phyloP scores from a whole-genome alignment of 1,140 invertebrate species.

The Zaprionus kolodkinae region DNA sequence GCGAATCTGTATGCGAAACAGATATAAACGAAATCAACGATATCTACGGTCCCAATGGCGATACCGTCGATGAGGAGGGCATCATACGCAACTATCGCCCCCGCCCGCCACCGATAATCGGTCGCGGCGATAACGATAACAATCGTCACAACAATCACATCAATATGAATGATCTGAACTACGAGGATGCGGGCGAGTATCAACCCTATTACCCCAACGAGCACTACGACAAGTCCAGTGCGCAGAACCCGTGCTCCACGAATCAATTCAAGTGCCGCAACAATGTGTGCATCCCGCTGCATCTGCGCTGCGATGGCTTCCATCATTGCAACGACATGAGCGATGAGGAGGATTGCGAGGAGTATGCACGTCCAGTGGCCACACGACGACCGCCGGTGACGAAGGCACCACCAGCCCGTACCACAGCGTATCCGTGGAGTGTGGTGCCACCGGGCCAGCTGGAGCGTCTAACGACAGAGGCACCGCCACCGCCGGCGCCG shows the following conservation, averaged over 20 bases:
- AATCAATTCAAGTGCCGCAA: conserved; percentile 84
- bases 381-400: conserved; percentile 31
- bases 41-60: conserved; percentile 15
- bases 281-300: conserved; percentile 88
- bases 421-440: conserved; percentile 16
- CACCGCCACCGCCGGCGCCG: conserved; percentile 22
- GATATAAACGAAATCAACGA: conserved; percentile 30
- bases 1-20: conserved; percentile 22
- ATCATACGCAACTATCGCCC: conserved; percentile 60
- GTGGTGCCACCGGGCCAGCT: conserved; percentile 8
- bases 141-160: conserved; percentile 30
- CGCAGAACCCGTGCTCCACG: conserved; percentile 56
- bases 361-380: conserved; percentile 35
- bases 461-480: conserved; percentile 17
- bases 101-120: conserved; percentile 17
- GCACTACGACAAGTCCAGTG: conserved; percentile 56
- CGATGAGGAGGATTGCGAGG: conserved; percentile 88
- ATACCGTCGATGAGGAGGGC: conserved; percentile 56
- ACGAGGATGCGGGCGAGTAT: conserved; percentile 55
- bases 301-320: conserved; percentile 90
- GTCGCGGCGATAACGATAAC: background rate
- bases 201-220: conserved; percentile 40
- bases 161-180: conserved; percentile 32
- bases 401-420: background rate
- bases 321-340: conserved; percentile 90